Base-by-base conservation (phyloP, 2,888 invertebrate species). In the Octonoba sinensis region DNA sequence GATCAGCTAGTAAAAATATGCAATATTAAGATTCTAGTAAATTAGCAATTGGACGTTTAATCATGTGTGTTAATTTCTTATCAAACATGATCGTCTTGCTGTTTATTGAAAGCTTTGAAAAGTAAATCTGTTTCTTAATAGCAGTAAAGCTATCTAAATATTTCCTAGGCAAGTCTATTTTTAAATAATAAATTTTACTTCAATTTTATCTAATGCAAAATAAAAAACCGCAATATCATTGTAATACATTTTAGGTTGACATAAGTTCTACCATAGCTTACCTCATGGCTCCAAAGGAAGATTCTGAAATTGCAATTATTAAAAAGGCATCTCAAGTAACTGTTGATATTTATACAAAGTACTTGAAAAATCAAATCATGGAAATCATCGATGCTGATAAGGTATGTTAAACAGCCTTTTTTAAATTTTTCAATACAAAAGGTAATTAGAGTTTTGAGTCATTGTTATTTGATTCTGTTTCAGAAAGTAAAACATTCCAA, bases 351-450 rank as follows among this genome's bases (percentile, higher is more conserved):
- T 99, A 97, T 89, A 95, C 94, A 66, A 99, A 99, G 89, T 97
- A 96, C 89, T 91, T 99, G 57, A 96, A 96, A 89, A 96, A 97
- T 89, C 96, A 99, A 89, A 95, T 99, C 85, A 97, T 99, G 94
- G 97, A 97, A 89, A 96, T 99, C 86, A 96, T 99, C 87, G 99
- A 99, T 91, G 94, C 96, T 4, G 99, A 99, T 88, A 96, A 94
- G 91, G 94, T 93, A 88, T 87, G 86, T 36, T 65, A 18, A 11
- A n/a, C 18, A 0, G 18, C 1, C 65, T 60, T n/a, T 12, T 6
- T 6, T 16, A 59, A 22, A 59, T 3, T 3, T 59, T 24, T 11
- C 20, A n/a, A n/a, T 15, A 18, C 6, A 22, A 24, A n/a, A 59
- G 8, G 24, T 6, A 22, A 22, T 15, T 65, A 66, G 3, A 47